Percentiles rank a stretch among this genome's conserved stretches.
phyloP scores from a whole-genome alignment of 2,113 vertebrate genomes.

The Girardinichthys multiradiatus region DNA sequence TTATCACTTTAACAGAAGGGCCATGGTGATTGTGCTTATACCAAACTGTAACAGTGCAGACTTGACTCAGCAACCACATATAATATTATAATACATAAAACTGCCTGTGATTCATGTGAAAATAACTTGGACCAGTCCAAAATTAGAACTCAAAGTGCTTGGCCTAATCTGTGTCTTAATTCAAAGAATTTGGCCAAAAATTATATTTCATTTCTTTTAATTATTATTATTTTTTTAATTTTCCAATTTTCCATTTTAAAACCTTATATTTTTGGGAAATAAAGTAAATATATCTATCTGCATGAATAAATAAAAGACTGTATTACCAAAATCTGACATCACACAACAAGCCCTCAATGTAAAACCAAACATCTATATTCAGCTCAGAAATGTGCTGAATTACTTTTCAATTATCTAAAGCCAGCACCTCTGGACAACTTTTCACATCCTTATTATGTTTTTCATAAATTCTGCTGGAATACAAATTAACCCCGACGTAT shows the following conservation, averaged over 20 bases:
- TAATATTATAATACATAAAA: too few relatives aligned
- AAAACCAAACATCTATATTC: background rate
- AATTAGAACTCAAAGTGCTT: background rate
- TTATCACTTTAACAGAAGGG: too few relatives aligned
- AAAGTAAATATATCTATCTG: background rate
- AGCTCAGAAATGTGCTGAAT: background rate
- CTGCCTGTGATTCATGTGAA: background rate
- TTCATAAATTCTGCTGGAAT: slow-evolving; percentile 11
- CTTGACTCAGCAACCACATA: too few relatives aligned
- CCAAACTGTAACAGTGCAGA: too few relatives aligned
- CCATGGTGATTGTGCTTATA: too few relatives aligned
- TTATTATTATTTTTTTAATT: background rate
- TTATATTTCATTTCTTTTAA: background rate
- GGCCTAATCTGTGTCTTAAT: background rate
- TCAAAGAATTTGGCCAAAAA: background rate
- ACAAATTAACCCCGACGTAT: background rate
- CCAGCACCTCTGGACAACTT: background rate
- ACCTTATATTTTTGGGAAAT: too few relatives aligned
- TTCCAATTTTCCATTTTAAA: background rate
- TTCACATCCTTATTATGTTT: background rate
- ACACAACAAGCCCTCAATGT: background rate
- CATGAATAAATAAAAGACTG: background rate
- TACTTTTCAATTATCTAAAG: background rate
- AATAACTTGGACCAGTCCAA: background rate
- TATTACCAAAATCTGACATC: background rate